Evolutionary conservation across 2,888 invertebrate genomes (phyloP), one percentile per base, ranked within the genome.

Genomic region (Bhutanitis thaidina): DNA sequence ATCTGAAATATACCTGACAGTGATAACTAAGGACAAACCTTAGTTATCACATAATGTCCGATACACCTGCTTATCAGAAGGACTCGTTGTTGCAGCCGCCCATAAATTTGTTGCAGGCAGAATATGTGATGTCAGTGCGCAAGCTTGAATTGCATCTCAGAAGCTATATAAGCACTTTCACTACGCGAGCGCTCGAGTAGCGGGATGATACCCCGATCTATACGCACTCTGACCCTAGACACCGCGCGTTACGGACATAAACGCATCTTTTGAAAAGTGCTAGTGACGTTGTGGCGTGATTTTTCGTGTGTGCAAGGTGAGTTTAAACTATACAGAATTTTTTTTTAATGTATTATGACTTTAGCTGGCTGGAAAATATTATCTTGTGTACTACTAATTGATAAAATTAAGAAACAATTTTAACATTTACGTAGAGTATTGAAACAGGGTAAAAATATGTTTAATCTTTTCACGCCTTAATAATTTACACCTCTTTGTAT

Each of bases 121-220:
- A 52, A 53, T 57, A 43, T 53, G 60, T 79, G 80, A 80, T 69
- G 75, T 77, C 80, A 77, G 40, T 13, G 13, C 54, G 53, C 60
- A 66, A 55, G 66, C 71, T 68, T 68, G 62, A 60, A 64, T 67
- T 75, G 77, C 80, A 78, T 64, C 71, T 69, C 69, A 61, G 74
- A 83, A 77, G 85, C 85, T 88, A 88, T 88, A 88, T 85, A 88
- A 85, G 65, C 76, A 83, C 88, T 87, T 86, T 88, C 88, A 80
- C 88, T 76, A 57, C 49, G 54, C 65, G 64, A 64, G 75, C 83
- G 71, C 82, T 67, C 66, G 82, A 87, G 86, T 85, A 76, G 79
- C 77, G 78, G 72, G 77, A 77, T 76, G 77, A 70, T 65, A 68
- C 72, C 65, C 59, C 55, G 55, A 63, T 66, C 66, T 47, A 47